Percentiles rank a stretch among this genome's conserved stretches.
Evolutionary conservation across 2,797 vertebrate species (phyloP).

Genomic region (Scomberomorus guttatus): DNA sequence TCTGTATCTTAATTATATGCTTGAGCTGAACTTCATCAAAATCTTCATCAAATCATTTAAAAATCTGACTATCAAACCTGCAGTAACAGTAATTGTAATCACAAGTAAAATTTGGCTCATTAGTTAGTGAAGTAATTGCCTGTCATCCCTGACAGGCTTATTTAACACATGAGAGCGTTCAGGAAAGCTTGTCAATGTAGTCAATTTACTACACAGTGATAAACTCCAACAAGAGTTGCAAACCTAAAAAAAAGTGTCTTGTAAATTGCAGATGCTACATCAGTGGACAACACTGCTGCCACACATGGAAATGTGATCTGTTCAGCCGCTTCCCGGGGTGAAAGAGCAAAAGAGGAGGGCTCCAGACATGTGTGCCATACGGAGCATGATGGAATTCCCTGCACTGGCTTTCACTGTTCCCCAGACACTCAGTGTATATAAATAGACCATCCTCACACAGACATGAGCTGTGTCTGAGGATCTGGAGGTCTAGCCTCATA

Average conservation of each 20-base stretch:
- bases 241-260: slow-evolving; percentile 45
- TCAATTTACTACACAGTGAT: slow-evolving; percentile 23
- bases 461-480: slow-evolving; percentile 66
- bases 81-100: slow-evolving; percentile 2
- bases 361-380: slow-evolving; percentile 69
- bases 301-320: slow-evolving; percentile 75
- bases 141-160: background rate
- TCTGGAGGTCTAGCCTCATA: slow-evolving; percentile 69
- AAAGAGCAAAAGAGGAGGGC: slow-evolving; percentile 61
- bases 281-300: slow-evolving; percentile 32
- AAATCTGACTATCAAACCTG: background rate
- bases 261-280: slow-evolving; percentile 58
- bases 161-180: slow-evolving; percentile 30
- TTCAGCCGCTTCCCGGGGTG: slow-evolving; percentile 52
- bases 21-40: slow-evolving; percentile 18
- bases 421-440: slow-evolving; percentile 68
- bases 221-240: slow-evolving; percentile 49
- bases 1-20: slow-evolving; percentile 4
- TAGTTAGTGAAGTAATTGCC: slow-evolving; percentile 11
- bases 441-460: slow-evolving; percentile 76
- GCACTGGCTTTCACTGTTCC: slow-evolving; percentile 61
- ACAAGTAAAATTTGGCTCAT: background rate
- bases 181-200: slow-evolving; percentile 12
- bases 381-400: slow-evolving; percentile 75
- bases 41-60: slow-evolving; percentile 4